Percentiles rank a stretch among this genome's conserved stretches.
Evolutionary conservation across 2,888 invertebrate genomes (phyloP).

Genomic region (Andrena praecox): DNA sequence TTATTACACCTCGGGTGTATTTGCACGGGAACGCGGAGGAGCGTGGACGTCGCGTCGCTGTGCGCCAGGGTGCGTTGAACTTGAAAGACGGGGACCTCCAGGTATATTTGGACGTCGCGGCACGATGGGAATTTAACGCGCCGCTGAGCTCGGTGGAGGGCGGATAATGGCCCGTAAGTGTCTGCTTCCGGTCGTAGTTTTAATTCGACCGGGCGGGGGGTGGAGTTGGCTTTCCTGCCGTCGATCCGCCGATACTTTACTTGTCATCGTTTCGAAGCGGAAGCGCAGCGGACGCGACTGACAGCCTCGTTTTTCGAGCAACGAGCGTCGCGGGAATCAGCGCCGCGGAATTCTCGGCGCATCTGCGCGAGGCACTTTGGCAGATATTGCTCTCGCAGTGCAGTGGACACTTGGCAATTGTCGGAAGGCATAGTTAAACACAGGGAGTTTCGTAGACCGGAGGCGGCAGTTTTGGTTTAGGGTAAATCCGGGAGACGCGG

Average conservation of each 20-base stretch:
- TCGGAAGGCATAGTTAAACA: background rate
- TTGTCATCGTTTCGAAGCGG: constrained; percentile 29
- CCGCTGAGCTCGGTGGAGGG: constrained; percentile 71
- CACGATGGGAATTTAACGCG: constrained; percentile 75
- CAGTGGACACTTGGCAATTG: no score
- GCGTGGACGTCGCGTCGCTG: constrained; percentile 29
- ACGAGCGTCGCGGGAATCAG: background rate
- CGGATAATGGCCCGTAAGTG: constrained; percentile 73
- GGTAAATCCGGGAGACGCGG: no score
- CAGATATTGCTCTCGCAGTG: no score
- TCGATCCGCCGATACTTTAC: constrained; percentile 38
- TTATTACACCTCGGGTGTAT: constrained; percentile 52
- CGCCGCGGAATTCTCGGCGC: background rate
- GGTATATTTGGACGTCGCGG: constrained; percentile 66
- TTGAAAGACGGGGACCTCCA: constrained; percentile 61
- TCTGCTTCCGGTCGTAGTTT: constrained; percentile 75
- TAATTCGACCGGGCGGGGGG: constrained; percentile 64
- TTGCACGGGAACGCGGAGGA: constrained; percentile 53
- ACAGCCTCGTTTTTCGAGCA: constrained; percentile 19
- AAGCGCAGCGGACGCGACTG: constrained; percentile 19
- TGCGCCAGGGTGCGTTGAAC: constrained; percentile 66
- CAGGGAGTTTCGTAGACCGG: background rate
- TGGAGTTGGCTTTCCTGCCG: constrained; percentile 34
- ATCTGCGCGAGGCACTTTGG: background rate
- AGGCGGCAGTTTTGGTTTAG: no score